These are phyloP conservation scores for Pseudorasbora parva DNA, from an alignment of 2,113 vertebrate genomes.

Conservation along the genomic window DNA sequence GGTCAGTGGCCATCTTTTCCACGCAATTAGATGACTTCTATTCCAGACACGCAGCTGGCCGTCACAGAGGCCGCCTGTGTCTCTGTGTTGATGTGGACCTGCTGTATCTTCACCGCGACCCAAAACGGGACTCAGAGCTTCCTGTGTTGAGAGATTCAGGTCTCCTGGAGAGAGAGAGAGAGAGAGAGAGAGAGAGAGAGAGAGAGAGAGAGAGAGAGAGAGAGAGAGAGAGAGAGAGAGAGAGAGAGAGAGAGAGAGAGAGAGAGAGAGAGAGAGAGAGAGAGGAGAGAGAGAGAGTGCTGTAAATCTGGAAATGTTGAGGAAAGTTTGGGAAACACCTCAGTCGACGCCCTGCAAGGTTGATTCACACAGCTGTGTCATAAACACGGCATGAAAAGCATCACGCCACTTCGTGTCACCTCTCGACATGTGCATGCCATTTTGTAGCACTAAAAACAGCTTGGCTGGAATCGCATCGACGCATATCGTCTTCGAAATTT, in stretches of 20 bases:
- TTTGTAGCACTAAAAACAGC: conserved; percentile 14
- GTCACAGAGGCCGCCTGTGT: conserved; percentile 78
- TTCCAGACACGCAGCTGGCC: conserved; percentile 67
- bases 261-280: not conserved
- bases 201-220: not conserved
- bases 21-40: conserved; percentile 55
- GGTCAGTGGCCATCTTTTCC: conserved; percentile 71
- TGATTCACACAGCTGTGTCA: conserved; percentile 53
- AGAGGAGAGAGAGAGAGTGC: not conserved
- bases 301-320: conserved; percentile 56
- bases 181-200: not conserved
- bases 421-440: conserved; percentile 28
- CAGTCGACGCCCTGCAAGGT: conserved; percentile 41
- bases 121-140: conserved; percentile 47
- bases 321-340: conserved; percentile 55
- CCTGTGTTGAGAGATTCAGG: conserved; percentile 39
- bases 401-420: conserved; percentile 41
- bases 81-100: conserved; percentile 52
- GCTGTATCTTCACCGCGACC: conserved; percentile 36
- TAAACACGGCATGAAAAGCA: conserved; percentile 37
- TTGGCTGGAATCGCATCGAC: conserved; percentile 20
- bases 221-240: not conserved
- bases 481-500: not conserved
- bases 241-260: not conserved
- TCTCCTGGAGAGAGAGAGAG: not conserved